These are phyloP conservation scores for Sebastes hopkinsi DNA, from an alignment of 2,797 vertebrate species.

Conservation along the genomic window DNA sequence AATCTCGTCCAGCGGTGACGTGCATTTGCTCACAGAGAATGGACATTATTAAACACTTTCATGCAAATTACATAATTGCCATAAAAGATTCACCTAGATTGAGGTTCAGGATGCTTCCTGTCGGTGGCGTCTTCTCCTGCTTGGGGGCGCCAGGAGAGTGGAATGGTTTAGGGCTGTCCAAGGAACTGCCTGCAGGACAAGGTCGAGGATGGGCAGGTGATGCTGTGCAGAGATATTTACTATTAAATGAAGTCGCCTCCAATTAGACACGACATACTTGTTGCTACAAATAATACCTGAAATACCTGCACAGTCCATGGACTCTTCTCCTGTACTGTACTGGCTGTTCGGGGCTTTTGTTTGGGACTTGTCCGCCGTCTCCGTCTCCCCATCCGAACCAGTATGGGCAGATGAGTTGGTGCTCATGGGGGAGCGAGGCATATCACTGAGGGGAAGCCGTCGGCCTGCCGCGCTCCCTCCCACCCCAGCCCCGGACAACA, in stretches of 20 bases:
- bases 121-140: conserved; percentile 87
- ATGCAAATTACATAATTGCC: background rate
- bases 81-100: conserved; percentile 89
- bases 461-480: conserved; percentile 68
- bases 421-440: conserved; percentile 95
- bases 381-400: conserved; percentile 94
- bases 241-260: background rate
- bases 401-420: conserved; percentile 96
- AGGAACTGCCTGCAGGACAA: conserved; percentile 85
- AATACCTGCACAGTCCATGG: conserved; percentile 91
- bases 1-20: background rate
- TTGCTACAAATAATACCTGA: background rate
- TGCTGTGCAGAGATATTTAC: conserved; percentile 75
- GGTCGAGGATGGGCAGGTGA: conserved; percentile 86
- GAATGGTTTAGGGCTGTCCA: conserved; percentile 92
- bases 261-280: background rate
- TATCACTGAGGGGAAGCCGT: conserved; percentile 87
- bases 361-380: conserved; percentile 86
- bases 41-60: background rate
- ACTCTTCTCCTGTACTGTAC: conserved; percentile 92
- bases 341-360: conserved; percentile 87
- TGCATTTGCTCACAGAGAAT: background rate
- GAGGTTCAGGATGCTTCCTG: conserved; percentile 96
- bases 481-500: conserved; percentile 69
- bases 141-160: conserved; percentile 85